Evolutionary conservation across 1,140 invertebrate species (phyloP).

Genomic region (Hylaeus anthracinus): DNA sequence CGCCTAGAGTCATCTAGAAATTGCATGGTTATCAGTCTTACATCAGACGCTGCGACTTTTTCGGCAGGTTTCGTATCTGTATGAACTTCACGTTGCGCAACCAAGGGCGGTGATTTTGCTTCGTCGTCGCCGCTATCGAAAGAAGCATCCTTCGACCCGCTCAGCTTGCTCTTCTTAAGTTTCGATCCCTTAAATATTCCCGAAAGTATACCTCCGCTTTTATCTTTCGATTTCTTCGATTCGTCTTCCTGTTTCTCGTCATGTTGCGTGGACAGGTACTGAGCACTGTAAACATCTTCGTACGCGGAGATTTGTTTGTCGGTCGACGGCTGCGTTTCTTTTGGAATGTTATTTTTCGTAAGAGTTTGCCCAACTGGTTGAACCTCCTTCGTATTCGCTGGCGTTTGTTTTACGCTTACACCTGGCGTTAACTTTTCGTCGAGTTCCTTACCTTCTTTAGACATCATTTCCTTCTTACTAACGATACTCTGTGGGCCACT

Average conservation of each 20-base stretch:
- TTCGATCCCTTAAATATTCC: constrained; percentile 77
- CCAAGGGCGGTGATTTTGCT: constrained; percentile 26
- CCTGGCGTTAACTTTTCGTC: constrained; percentile 61
- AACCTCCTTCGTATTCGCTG: constrained; percentile 21
- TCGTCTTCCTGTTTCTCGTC: constrained; percentile 71
- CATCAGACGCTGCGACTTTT: background rate
- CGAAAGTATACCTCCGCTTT: constrained; percentile 72
- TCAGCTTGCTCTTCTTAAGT: constrained; percentile 69
- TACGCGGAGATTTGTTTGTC: constrained; percentile 59
- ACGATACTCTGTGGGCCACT: constrained; percentile 48
- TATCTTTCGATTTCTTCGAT: constrained; percentile 74
- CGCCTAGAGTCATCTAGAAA: constrained; percentile 63
- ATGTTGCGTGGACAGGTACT: constrained; percentile 52
- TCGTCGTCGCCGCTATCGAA: constrained; percentile 73
- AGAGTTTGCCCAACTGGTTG: background rate
- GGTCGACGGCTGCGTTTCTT: background rate
- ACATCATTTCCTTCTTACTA: constrained; percentile 69
- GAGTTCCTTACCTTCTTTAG: constrained; percentile 71
- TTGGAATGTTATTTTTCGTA: constrained; percentile 10
- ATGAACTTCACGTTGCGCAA: background rate
- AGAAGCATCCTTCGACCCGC: constrained; percentile 71
- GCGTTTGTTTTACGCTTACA: constrained; percentile 5
- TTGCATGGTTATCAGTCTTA: constrained; percentile 52
- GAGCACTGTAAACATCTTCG: constrained; percentile 69
- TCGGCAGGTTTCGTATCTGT: constrained; percentile 16